Percentiles rank a stretch among this genome's conserved stretches.
These are phyloP conservation scores for Ichneumoninae sp. DNA, from an alignment of 2,888 invertebrate species.

Conservation along the genomic window DNA sequence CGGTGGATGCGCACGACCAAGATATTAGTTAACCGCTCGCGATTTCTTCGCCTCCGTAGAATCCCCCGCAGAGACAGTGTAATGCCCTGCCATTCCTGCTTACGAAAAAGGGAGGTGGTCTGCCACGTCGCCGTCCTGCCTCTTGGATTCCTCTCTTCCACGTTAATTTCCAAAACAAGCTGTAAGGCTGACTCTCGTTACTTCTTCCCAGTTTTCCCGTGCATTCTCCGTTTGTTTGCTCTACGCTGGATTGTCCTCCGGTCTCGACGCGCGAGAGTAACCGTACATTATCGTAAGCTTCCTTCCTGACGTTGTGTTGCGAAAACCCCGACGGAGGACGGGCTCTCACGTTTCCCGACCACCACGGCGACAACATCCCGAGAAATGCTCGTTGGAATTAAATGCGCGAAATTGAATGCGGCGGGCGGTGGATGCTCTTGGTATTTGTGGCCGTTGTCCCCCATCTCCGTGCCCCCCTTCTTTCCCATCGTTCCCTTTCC, in stretches of 20 bases:
- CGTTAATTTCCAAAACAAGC: slow-evolving; percentile 64
- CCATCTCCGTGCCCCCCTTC: neutral
- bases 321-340: slow-evolving; percentile 23
- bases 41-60: slow-evolving; percentile 2
- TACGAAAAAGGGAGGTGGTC: slow-evolving; percentile 7
- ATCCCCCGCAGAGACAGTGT: neutral
- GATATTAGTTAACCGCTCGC: slow-evolving; percentile 23
- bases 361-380: slow-evolving; percentile 55
- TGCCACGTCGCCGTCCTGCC: neutral
- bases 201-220: slow-evolving; percentile 44
- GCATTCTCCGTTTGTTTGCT: slow-evolving; percentile 55
- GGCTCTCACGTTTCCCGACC: slow-evolving; percentile 48
- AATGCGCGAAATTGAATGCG: slow-evolving; percentile 60
- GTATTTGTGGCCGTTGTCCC: slow-evolving; percentile 43
- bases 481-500: slow-evolving; percentile 4
- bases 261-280: slow-evolving; percentile 48
- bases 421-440: slow-evolving; percentile 43
- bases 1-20: neutral
- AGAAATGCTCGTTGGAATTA: slow-evolving; percentile 56
- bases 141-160: slow-evolving; percentile 38
- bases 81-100: neutral
- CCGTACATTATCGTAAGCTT: slow-evolving; percentile 66
- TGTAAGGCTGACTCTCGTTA: slow-evolving; percentile 48
- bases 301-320: slow-evolving; percentile 50
- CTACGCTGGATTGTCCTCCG: slow-evolving; percentile 61